Conservation (phyloP, 2,797 vertebrate species). For the Pseudomugil gertrudae region DNA sequence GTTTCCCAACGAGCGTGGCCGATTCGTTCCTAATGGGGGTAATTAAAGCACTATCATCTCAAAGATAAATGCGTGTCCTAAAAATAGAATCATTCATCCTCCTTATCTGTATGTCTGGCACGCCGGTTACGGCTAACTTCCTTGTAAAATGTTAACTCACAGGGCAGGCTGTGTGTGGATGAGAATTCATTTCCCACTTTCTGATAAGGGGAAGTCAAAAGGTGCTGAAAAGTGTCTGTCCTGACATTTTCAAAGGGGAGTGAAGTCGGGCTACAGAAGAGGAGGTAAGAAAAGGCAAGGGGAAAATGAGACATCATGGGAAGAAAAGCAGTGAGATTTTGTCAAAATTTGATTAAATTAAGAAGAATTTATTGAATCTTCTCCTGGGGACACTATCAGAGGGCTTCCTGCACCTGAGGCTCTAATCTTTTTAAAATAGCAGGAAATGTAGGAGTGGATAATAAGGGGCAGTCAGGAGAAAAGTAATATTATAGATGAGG, state of each 20-base stretch:
- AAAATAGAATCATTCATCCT: conserved; percentile 32
- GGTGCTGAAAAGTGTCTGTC: conserved; percentile 1
- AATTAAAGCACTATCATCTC: conserved; percentile 44
- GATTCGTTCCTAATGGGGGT: conserved; percentile 25
- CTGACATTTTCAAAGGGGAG: conserved; percentile 21
- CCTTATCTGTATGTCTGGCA: conserved; percentile 23
- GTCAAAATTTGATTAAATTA: conserved; percentile 44
- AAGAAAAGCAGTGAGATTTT: conserved; percentile 14
- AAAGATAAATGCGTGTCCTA: conserved; percentile 41
- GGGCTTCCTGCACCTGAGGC: conserved; percentile 27
- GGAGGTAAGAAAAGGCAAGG: neutral
- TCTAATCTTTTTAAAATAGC: conserved; percentile 33
- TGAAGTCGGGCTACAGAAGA: neutral
- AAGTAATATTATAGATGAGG: conserved; percentile 6
- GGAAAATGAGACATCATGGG: conserved; percentile 22
- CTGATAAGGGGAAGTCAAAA: conserved; percentile 17
- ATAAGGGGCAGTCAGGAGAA: conserved; percentile 27
- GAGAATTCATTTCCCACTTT: conserved; percentile 26
- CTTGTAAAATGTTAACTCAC: conserved; percentile 41
- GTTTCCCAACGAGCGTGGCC: conserved; percentile 27
- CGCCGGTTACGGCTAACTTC: conserved; percentile 28
- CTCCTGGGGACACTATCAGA: conserved; percentile 13
- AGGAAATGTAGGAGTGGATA: conserved; percentile 1
- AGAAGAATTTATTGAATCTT: conserved; percentile 30
- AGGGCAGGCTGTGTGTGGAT: conserved; percentile 17